A percentile compares a stretch with the other conserved stretches of the same genome.
phyloP scores from a whole-genome alignment of 2,113 vertebrate genomes.

The Sciurus niger region DNA sequence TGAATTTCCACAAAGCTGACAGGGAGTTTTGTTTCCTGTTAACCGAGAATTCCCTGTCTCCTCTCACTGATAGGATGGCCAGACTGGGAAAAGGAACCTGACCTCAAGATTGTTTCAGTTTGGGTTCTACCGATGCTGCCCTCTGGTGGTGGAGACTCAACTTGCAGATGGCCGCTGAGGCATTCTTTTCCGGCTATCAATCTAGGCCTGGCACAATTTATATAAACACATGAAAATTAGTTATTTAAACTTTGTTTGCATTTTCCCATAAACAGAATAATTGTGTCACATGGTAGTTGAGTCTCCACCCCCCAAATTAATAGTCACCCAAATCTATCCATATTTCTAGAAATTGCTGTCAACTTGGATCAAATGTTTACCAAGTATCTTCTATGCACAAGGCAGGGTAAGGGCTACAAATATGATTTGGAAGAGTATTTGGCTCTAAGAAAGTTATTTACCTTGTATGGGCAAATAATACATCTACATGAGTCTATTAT shows the following conservation, averaged over 20 bases:
- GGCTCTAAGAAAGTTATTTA: conserved; percentile 1
- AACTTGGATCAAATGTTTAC: background rate
- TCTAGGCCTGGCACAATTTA: background rate
- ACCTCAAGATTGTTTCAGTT: background rate
- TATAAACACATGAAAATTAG: conserved; percentile 55
- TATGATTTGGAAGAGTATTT: background rate
- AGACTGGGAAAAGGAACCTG: background rate
- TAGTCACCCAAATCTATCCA: conserved; percentile 34
- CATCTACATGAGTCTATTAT: background rate
- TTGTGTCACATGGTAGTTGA: background rate
- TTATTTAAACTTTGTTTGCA: conserved; percentile 45
- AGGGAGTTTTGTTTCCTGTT: background rate
- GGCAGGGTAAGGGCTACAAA: background rate
- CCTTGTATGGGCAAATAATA: background rate
- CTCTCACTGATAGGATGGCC: background rate
- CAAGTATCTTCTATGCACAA: background rate
- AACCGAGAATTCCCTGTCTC: background rate
- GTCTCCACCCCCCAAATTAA: background rate
- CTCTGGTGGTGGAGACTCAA: conserved; percentile 39
- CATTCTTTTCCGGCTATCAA: conserved; percentile 26
- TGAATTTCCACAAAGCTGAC: conserved; percentile 4
- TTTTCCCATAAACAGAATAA: conserved; percentile 48
- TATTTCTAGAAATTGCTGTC: background rate
- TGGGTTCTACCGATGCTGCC: background rate
- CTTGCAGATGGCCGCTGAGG: background rate